phyloP scores from a whole-genome alignment of 2,113 vertebrate species.

The human region GRCh38 chr1:243221501-243222000 shows the following conservation, averaged over 20 bases:
- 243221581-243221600: background rate
- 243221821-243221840: slow-evolving; percentile 8
- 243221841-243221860: background rate
- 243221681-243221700: background rate
- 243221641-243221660: background rate
- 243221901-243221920: background rate
- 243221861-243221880: background rate
- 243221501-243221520: background rate
- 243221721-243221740: slow-evolving; percentile 98
- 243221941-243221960: slow-evolving; percentile 6
- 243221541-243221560: background rate
- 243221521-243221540: background rate
- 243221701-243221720: slow-evolving; percentile 78
- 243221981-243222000: background rate
- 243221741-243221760: slow-evolving; percentile 97
- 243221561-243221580: background rate
- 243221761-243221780: slow-evolving; percentile 94
- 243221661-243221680: background rate
- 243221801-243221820: slow-evolving; percentile 96
- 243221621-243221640: slow-evolving; percentile 21
- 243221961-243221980: background rate
- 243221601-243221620: background rate
- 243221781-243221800: slow-evolving; percentile 98
- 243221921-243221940: background rate
- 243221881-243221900: background rate